Evolutionary conservation across 1,140 invertebrate species (phyloP), one percentile per base, ranked within the genome.

Genomic region (Choristoneura fumiferana): DNA sequence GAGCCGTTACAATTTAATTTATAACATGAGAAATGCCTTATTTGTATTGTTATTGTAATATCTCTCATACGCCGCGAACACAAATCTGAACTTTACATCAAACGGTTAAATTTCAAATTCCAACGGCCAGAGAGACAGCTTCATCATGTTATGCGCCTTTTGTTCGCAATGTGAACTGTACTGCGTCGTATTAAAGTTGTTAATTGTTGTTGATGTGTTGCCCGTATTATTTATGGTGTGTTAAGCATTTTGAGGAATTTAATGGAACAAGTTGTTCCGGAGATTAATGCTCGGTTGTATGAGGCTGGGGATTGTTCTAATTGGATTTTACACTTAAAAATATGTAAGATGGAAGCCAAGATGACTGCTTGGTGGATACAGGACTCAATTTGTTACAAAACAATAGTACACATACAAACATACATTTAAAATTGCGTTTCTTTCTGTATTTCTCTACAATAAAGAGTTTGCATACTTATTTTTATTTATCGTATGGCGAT

Each of bases 201-300:
- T 29, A 29, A 49, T 49, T 22, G 40, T 45, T 22, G 17, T 29
- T 22, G 12, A 49, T 18, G 43, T 9, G 43, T 22, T n/a, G n/a
- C n/a, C n/a, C n/a, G 43, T 49, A 49, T 49, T 49, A 49, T 49
- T 49, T 49, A 49, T 33, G 43, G 43, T n/a, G 22, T 17, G 43
- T 22, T 49, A 33, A 49, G 43, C 43, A 49, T 49, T 49, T 49
- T 49, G 43, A 49, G 43, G 43, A 29, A 49, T 49, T 49, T 49
- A 49, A 49, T 49, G 43, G 43, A 49, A 49, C 43, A 49, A 49
- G 43, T 49, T 49, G 43, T 49, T 49, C 43, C 18, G 43, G 40
- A 17, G 40, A 45, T 45, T 45, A 45, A 45, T 49, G 18, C 43
- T 12, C 17, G 12, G n/a, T 9, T 45, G 40, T 49, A 49, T 49